A percentile compares a stretch with the other conserved stretches of the same genome.
phyloP scores from a whole-genome alignment of 35 echinoderm and acorn worm genomes.

The Antedon bifida region DNA sequence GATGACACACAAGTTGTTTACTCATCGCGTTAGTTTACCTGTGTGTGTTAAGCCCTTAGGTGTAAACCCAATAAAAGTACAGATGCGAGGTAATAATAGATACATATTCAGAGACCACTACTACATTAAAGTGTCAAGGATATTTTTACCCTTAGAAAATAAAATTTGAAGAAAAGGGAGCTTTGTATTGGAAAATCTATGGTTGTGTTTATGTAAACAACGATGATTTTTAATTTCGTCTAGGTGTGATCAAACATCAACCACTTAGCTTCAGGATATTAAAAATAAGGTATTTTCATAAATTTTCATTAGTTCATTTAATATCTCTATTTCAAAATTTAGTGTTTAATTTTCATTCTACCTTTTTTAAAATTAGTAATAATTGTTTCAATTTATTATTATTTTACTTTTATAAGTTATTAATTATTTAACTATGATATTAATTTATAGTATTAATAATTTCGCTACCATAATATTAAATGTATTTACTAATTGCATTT shows the following conservation, averaged over 20 bases:
- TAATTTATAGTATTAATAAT: no score
- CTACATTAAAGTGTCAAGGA: background rate
- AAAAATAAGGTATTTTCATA: background rate
- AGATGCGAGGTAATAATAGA: background rate
- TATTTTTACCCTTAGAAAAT: background rate
- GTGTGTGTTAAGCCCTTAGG: background rate
- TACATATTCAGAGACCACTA: background rate
- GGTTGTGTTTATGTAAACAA: background rate
- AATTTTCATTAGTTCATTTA: no score
- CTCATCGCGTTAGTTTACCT: background rate
- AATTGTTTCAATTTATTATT: no score
- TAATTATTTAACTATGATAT: no score
- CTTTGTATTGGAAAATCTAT: background rate
- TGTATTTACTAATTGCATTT: no score
- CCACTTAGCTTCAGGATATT: background rate
- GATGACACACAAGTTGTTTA: background rate
- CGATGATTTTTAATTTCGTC: background rate
- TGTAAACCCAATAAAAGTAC: background rate
- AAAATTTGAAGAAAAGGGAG: background rate
- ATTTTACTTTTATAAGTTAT: no score
- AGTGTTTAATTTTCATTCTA: no score
- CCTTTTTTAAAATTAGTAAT: no score
- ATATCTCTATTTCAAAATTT: no score
- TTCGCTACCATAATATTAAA: no score
- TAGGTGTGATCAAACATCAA: background rate